Evolutionary conservation across 2,888 invertebrate genomes (phyloP).

Genomic region (Oscheius sp.): DNA sequence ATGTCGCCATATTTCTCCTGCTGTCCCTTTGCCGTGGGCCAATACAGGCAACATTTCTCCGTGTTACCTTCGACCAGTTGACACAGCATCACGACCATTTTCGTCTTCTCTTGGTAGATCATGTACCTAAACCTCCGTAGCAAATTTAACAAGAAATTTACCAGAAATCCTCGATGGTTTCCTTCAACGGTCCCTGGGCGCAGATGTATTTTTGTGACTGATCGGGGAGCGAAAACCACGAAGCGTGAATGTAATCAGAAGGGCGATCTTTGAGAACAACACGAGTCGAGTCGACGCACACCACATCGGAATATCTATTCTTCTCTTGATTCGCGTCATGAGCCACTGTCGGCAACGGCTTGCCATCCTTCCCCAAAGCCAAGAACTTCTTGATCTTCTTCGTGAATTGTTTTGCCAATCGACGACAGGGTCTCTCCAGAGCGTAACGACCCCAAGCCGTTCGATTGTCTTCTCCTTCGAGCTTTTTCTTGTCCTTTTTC

Average conservation of each 20-base stretch:
- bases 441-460: conserved; percentile 25
- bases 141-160: too few relatives aligned
- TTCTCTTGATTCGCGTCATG: conserved; percentile 16
- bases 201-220: conserved; percentile 52
- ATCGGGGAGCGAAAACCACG: conserved; percentile 50
- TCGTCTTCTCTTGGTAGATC: conserved; percentile 82
- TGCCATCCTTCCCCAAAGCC: conserved; percentile 20
- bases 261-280: conserved; percentile 51
- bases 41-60: conserved; percentile 52
- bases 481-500: conserved; percentile 25
- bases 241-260: conserved; percentile 64
- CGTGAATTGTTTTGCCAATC: conserved; percentile 22
- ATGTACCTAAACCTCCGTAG: too few relatives aligned
- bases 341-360: background rate
- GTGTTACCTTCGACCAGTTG: conserved; percentile 44
- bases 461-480: conserved; percentile 20
- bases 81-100: conserved; percentile 52
- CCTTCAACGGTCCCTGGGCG: conserved; percentile 85
- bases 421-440: conserved; percentile 28
- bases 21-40: conserved; percentile 45
- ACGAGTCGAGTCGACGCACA: conserved; percentile 53
- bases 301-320: conserved; percentile 46
- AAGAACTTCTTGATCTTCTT: conserved; percentile 17
- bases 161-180: conserved; percentile 94
- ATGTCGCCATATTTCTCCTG: conserved; percentile 16